Evolutionary conservation across 1,140 invertebrate genomes (phyloP), one percentile per base, ranked within the genome.

Genomic region (Drosophila auraria): DNA sequence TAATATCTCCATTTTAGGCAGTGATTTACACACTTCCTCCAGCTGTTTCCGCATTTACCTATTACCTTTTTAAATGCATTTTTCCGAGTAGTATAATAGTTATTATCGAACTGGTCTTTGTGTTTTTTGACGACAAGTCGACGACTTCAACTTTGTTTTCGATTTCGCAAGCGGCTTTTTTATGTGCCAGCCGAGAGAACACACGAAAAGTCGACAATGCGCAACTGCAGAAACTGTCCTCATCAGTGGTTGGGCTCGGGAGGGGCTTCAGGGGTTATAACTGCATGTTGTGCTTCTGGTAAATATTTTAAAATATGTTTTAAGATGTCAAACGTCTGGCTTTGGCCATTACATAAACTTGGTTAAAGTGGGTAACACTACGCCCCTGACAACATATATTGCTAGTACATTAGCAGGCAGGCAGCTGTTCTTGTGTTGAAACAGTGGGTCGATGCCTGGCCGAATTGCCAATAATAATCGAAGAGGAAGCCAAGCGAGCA

Each of bases 91-190:
- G 9, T 51, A 17, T 12, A 38, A n/a, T 40, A 51, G 23, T 33
- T 56, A 54, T 17, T 36, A 27, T 30, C 36, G 30, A 69, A 47
- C 36, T 68, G 47, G 15, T 20, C 27, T 64, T 50, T 47, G 54
- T 61, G 49, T 63, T 47, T 47, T 57, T 25, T 25, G 14, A 40
- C 17, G 44, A 50, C 45, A 44, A 42, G 47, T 71, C 75, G 76
- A 56, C 65, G 76, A 63, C 60, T 87, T 83, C 25, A 49, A 49
- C 62, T 71, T 75, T 54, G 50, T 56, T 80, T 83, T 61, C 49
- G 63, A 73, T 77, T 79, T 80, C 60, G 65, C 53, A 83, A 84
- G 25, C 51, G 7, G 56, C 25, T 59, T 71, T 65, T 66, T 44
- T 50, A 20, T 53, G 7, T 53, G 25, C 64, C 47, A 47, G 36